Base-by-base conservation (phyloP, 2,797 vertebrate genomes). In the Falco columbarius region DNA sequence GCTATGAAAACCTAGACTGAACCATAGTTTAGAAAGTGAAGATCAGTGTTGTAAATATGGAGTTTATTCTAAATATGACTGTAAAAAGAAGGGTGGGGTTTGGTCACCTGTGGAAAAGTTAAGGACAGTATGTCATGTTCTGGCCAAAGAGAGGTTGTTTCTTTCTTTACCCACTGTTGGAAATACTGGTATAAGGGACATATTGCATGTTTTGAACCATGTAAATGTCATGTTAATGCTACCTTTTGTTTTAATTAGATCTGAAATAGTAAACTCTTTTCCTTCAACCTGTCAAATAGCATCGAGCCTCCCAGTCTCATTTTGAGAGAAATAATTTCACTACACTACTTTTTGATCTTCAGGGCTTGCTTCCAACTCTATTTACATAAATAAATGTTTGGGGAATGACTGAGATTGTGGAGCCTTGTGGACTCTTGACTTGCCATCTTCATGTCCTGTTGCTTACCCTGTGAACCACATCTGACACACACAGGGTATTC, bases 381-480 rank as follows among this genome's bases (percentile, higher is more conserved):
- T 93, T 83, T 94, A 90, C 81, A 63, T 85, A 86, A 85, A 81
- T 46, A 95, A 90, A 80, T 51, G 63, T 74, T 92, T 71, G 51
- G 59, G 63, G 83, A 55, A 67, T 27, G 34, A 40, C 27, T 66
- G 71, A 87, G 74, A 86, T 90, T 89, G 47, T 85, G 90, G 86
- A 93, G 32, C 15, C 94, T 32, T 65, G 71, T 71, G 83, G 68
- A 40, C 29, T 81, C 96, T 65, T 90, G 77, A 59, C 14, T 4
- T 85, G 36, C 32, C 34, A 51, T 84, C 65, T 85, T 92, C 61
- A 44, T 46, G 56, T 77, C 54, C 68, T 4, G 4, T 90, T 93
- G 71, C 63, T 76, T 92, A 46, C 54, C n/a, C n/a, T 44, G 20
- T 71, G 81, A 84, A 93, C 84, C 81, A 82, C 72, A 71, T 68